Evolutionary conservation across 2,888 invertebrate genomes (phyloP), one percentile per base, ranked within the genome.

Genomic region (Leucania comma): DNA sequence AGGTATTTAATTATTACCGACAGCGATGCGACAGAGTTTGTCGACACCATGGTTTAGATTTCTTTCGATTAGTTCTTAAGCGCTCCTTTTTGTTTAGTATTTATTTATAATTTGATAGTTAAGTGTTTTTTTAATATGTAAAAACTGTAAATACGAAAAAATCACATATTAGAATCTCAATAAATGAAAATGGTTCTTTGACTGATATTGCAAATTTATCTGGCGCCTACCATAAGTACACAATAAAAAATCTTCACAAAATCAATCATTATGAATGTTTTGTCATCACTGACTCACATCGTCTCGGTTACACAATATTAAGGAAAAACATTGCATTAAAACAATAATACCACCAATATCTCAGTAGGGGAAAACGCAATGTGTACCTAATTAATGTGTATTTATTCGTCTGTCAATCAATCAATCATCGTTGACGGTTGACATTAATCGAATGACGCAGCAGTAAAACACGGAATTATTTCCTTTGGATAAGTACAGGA

Each of bases 291-390:
- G 51, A 53, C 10, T 65, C 57, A 38, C 12, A 12, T n/a, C 12
- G 9, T 42, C 24, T 22, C 17, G n/a, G 58, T 63, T 46, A 53
- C 24, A 48, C 32, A 56, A 46, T 38, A 65, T 60, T 57, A 38
- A 76, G 77, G 81, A 78, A 61, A 78, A 76, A 60, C 46, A 51
- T 61, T 10, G 53, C 10, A 50, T 10, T n/a, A n/a, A 42, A 61
- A 78, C 57, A 67, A 62, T 42, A 42, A 42, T 42, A 48, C 26
- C 29, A 26, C 46, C 10, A 35, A 50, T 64, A 58, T 54, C 10
- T 50, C 42, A n/a, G 46, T 6, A 48, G 61, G 67, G 77, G 38
- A 72, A 79, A 76, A 17, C 50, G 56, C 29, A 3, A 9, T 48
- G 26, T n/a, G 29, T 65, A 38, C 38, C 38, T 38, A 51, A 51